These are phyloP conservation scores for Boulengeromyrus knoepffleri DNA, from an alignment of 2,113 vertebrate genomes.

Conservation along the genomic window DNA sequence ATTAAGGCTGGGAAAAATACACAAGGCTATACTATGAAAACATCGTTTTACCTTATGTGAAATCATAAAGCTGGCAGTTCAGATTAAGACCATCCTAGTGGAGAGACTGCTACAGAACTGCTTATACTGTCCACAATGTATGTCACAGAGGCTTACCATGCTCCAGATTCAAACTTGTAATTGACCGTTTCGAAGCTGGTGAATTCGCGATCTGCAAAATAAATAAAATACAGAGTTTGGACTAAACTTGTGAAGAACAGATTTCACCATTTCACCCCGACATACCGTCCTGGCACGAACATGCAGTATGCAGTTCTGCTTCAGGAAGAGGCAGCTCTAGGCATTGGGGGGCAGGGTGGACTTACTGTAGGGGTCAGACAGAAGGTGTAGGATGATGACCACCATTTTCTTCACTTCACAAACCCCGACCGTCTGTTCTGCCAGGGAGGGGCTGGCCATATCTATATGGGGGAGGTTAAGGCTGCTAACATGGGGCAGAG, in stretches of 20 bases:
- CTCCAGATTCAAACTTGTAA: slow-evolving; percentile 88
- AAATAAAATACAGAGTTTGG: slow-evolving; percentile 5
- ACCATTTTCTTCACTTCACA: slow-evolving; percentile 86
- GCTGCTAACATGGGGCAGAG: background rate
- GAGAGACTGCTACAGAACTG: background rate
- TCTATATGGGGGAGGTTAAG: slow-evolving; percentile 57
- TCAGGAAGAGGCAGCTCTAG: background rate
- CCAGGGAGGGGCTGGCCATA: slow-evolving; percentile 68
- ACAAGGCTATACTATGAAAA: background rate
- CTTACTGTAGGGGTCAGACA: slow-evolving; percentile 79
- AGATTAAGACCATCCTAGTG: background rate
- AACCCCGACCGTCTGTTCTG: slow-evolving; percentile 72
- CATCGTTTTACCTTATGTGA: background rate
- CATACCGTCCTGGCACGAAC: background rate
- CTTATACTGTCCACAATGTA: background rate
- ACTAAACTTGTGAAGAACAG: background rate
- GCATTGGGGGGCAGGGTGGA: background rate
- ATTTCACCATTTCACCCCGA: background rate
- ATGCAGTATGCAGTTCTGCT: background rate
- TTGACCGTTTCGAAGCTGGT: slow-evolving; percentile 77
- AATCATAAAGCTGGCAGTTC: background rate
- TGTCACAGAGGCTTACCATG: slow-evolving; percentile 67
- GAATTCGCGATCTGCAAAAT: slow-evolving; percentile 70
- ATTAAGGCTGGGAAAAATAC: background rate
- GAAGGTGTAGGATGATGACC: slow-evolving; percentile 70